A percentile compares a stretch with the other conserved stretches of the same genome.
Evolutionary conservation across 2,797 vertebrate genomes (phyloP).

Genomic region (Remorina albescens): DNA sequence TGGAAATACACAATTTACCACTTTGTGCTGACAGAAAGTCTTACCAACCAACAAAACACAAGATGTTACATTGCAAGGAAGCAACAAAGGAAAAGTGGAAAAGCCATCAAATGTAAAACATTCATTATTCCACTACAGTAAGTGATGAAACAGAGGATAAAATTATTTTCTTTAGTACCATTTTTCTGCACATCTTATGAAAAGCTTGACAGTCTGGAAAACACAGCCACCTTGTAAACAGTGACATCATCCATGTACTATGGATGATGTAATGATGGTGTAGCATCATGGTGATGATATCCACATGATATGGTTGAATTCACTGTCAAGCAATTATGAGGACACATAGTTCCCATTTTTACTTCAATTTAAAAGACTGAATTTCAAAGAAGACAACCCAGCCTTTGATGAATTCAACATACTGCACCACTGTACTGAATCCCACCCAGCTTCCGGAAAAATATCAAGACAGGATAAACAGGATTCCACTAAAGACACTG

Average conservation of each 20-base stretch:
- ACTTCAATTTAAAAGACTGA: neutral
- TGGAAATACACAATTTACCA: neutral
- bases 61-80: neutral
- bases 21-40: neutral
- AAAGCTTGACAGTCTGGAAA: neutral
- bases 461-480: neutral
- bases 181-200: no score
- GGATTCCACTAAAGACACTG: neutral
- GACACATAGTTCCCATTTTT: neutral
- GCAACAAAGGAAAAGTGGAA: no score
- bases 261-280: conserved; percentile 39
- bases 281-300: conserved; percentile 23
- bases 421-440: neutral
- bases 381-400: neutral
- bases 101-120: no score
- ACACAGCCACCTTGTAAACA: neutral
- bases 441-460: neutral
- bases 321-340: conserved; percentile 21
- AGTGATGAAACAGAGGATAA: neutral
- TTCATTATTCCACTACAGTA: no score
- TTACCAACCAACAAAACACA: neutral
- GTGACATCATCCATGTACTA: conserved; percentile 25
- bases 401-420: neutral
- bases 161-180: no score
- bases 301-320: conserved; percentile 39